These are phyloP conservation scores for Aix galericulata DNA, from an alignment of 2,113 vertebrate species.

Conservation along the genomic window DNA sequence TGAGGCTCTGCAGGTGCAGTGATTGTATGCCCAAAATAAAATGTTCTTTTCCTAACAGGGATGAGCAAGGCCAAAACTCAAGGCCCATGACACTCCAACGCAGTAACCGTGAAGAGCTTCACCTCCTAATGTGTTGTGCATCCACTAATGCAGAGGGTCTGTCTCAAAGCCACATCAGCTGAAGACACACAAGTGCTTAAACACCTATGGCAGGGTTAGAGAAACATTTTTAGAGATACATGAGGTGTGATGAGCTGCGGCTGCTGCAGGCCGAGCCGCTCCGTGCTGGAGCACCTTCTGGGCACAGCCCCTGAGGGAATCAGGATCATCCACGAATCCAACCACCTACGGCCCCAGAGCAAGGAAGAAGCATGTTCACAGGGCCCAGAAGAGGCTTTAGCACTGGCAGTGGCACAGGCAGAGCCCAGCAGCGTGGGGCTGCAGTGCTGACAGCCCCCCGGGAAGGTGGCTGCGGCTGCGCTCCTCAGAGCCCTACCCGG, in stretches of 20 bases:
- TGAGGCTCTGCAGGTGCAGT: not conserved
- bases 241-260: not conserved
- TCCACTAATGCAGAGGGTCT: fast-evolving
- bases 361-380: not conserved
- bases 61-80: not conserved
- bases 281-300: not conserved
- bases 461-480: fast-evolving
- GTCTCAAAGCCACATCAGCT: not conserved
- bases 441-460: not conserved
- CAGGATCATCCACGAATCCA: fast-evolving
- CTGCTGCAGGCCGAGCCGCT: not conserved
- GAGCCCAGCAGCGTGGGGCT: not conserved
- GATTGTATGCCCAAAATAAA: not conserved
- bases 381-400: not conserved
- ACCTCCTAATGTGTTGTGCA: not conserved
- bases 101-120: not conserved
- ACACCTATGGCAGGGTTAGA: not conserved
- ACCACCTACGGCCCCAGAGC: not conserved
- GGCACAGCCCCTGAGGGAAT: not conserved
- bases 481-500: not conserved
- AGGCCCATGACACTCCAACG: not conserved
- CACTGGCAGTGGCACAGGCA: not conserved
- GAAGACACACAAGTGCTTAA: not conserved
- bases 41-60: not conserved
- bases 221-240: not conserved